phyloP scores from a whole-genome alignment of 2,888 invertebrate genomes.

The Conchocele bisecta region DNA sequence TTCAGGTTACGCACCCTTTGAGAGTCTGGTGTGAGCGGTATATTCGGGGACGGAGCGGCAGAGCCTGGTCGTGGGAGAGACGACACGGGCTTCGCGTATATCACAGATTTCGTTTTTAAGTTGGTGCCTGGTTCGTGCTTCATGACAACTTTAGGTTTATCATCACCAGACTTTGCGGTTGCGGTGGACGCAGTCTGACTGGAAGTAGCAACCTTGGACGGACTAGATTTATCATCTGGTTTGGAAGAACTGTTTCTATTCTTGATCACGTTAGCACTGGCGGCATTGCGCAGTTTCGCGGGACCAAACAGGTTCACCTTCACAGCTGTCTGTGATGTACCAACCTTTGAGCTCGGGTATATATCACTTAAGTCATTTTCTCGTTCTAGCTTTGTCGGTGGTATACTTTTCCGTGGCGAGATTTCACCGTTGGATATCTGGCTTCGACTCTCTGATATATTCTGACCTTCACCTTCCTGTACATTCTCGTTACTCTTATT shows the following conservation, averaged over 20 bases:
- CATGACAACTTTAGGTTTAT: neutral
- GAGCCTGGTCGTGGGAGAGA: constrained; percentile 64
- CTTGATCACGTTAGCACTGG: neutral
- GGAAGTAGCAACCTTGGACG: constrained; percentile 37
- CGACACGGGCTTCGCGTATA: constrained; percentile 59
- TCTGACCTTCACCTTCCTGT: constrained; percentile 1
- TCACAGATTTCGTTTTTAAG: constrained; percentile 35
- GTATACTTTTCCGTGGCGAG: constrained; percentile 20
- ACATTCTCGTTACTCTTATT: no score
- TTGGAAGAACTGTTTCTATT: neutral
- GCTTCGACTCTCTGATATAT: neutral
- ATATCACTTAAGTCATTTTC: constrained; percentile 46
- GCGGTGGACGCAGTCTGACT: constrained; percentile 48
- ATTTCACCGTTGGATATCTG: neutral
- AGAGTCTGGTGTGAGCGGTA: constrained; percentile 50
- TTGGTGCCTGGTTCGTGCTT: constrained; percentile 18
- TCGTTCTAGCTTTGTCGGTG: constrained; percentile 49
- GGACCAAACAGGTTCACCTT: constrained; percentile 52
- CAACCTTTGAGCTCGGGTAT: neutral
- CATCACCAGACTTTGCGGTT: constrained; percentile 19
- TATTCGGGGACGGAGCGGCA: constrained; percentile 34
- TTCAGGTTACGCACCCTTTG: constrained; percentile 68
- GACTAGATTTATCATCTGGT: neutral
- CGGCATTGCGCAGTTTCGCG: constrained; percentile 17
- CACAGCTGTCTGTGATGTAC: neutral